Percentiles rank a stretch among this genome's conserved stretches.
Evolutionary conservation across 2,888 invertebrate genomes (phyloP).

Genomic region (Fragum fragum): DNA sequence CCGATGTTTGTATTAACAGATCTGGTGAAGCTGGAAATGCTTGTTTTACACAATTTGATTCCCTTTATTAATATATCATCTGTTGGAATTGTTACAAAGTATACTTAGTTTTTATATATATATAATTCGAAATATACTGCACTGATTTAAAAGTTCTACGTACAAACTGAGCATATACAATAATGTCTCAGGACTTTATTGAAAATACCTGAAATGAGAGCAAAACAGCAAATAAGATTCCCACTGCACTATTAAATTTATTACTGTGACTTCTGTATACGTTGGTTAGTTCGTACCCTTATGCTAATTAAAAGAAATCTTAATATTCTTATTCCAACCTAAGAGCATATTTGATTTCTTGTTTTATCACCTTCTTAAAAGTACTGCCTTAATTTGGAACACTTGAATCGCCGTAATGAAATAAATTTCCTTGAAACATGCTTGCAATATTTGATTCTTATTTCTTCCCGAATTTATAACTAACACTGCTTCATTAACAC

Average conservation of each 20-base stretch:
- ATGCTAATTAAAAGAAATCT: not conserved
- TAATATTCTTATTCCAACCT: not conserved
- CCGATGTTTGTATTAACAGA: too few relatives aligned
- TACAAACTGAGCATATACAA: conserved; percentile 1
- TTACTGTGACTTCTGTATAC: not conserved
- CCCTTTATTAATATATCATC: too few relatives aligned
- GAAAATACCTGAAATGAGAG: not conserved
- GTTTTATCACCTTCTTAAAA: not conserved
- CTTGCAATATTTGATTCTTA: conserved; percentile 15
- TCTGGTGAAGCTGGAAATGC: too few relatives aligned
- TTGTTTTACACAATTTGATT: too few relatives aligned
- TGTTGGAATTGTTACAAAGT: too few relatives aligned
- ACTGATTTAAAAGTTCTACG: conserved; percentile 8
- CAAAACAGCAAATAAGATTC: conserved; percentile 16
- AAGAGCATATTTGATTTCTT: not conserved
- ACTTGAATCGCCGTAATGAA: conserved; percentile 14
- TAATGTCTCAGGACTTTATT: not conserved
- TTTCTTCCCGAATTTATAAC: conserved; percentile 4
- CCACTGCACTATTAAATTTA: not conserved
- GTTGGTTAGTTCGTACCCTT: not conserved
- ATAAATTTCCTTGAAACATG: conserved; percentile 11
- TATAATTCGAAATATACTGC: too few relatives aligned
- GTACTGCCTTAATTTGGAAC: conserved; percentile 20
- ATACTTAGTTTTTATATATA: too few relatives aligned
- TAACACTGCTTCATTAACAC: not conserved